Base-by-base conservation (phyloP, 2,888 invertebrate species). In the Bellardia bayeri region DNA sequence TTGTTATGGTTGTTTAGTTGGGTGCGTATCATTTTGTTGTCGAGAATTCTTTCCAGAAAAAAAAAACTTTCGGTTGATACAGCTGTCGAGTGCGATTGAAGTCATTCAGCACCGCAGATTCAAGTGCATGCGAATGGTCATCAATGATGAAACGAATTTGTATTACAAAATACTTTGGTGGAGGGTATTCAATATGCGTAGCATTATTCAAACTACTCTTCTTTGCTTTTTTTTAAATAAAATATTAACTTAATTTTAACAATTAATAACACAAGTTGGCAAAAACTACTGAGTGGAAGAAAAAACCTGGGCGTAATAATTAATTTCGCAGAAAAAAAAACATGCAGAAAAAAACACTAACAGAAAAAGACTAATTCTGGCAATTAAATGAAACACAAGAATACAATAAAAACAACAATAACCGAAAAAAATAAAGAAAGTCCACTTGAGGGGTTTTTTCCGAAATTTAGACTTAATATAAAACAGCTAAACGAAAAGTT, bases 231-330 rank as follows among this genome's bases (percentile, higher is more conserved):
- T 37, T 61, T 69, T 49, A 5, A 23, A 69, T 75, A 80, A 80
- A 75, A 75, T 85, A 81, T 85, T 54, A 85, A 72, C 68, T 69
- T 81, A 80, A 85, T 80, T 80, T 79, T 54, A 69, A 75, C 69
- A 75, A 85, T 85, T 80, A 85, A 51, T 61, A 74, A 66, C 61
- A 75, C 13, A 76, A 61, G 78, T n/a, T 79, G 45, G 13, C 11
- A 63, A 51, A 30, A 56, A 40, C 71, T 9, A 56, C 45, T 72
- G n/a, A 4, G 7, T 3, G 30, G 40, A 40, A 37, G 11, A 42
- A 74, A 40, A 71, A 51, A 37, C 45, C n/a, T 58, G 23, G 4
- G 11, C n/a, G n/a, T 68, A 51, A 49, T 49, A 37, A 80, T 51
- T 51, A 40, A 71, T 63, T 71, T 51, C 11, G 7, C 14, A 23